Base-by-base conservation (phyloP, 92 coral and sea anemone genomes). In the Siderastrea radians region DNA sequence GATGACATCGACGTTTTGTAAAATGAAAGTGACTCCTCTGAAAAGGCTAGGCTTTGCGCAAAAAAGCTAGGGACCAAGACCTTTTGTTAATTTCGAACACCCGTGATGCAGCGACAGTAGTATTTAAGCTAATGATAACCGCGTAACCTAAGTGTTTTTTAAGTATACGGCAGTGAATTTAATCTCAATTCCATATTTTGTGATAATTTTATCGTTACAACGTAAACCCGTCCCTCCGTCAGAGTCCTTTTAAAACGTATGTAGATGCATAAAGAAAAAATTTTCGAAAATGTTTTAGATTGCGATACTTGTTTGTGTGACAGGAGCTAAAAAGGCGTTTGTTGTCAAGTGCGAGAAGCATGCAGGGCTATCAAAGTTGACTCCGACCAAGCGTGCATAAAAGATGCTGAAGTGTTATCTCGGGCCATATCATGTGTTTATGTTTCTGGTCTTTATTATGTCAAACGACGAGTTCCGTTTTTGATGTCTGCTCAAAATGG, bases 371-470 rank as follows among this genome's bases (percentile, higher is more conserved):
- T 74, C 78, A 50, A 52, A 7, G 47, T 11, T 26, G 61, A 74
- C 52, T 74, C 63, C 49, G 57, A 6, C 11, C 43, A 45, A 51
- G 48, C n/a, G 68, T 45, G 58, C 64, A 71, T 59, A 59, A 70
- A 55, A 65, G 63, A 53, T 46, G 82, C 60, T 77, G 58, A 4
- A 84, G 73, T 74, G 63, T 84, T 84, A 84, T 84, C 87, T 84
- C 16, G 60, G 52, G 48, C n/a, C 38, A 61, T 84, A 84, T 84
- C 87, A 84, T 84, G 80, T 84, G 87, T 84, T 84, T 84, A 74
- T 65, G 87, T 84, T 81, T 74, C 87, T 84, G 87, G 62, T 72
- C 73, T 73, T 72, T 84, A 84, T 84, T 72, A 74, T 62, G 87
- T 84, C 87, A 84, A 43, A 61, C 17, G 38, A 26, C 38, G 87